Evolutionary conservation across 1,140 invertebrate species (phyloP).

Genomic region (Drosophila equinoxialis): DNA sequence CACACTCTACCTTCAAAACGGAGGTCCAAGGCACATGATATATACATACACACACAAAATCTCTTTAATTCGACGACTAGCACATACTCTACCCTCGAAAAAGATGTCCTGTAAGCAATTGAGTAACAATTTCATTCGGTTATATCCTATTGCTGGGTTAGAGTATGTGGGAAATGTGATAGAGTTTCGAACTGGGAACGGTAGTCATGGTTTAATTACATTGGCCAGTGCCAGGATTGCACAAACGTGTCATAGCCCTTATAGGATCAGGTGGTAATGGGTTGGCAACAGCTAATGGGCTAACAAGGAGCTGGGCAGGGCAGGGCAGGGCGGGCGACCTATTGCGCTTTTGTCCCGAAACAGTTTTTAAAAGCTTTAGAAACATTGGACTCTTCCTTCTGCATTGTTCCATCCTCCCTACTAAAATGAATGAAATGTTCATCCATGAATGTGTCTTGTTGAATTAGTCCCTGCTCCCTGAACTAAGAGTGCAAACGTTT

Average conservation of each 20-base stretch:
- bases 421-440: neutral
- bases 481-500: slow-evolving; percentile 20
- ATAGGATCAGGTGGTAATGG: slow-evolving; percentile 1
- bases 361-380: slow-evolving; percentile 7
- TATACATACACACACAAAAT: neutral
- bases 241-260: slow-evolving; percentile 2
- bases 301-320: neutral
- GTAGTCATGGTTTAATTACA: slow-evolving; percentile 41
- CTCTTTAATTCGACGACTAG: slow-evolving; percentile 18
- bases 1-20: neutral
- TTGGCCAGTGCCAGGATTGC: slow-evolving; percentile 32
- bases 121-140: neutral
- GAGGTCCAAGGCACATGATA: neutral
- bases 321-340: neutral
- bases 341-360: slow-evolving; percentile 9
- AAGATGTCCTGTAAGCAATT: slow-evolving; percentile 14
- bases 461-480: slow-evolving; percentile 1
- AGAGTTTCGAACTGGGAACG: slow-evolving; percentile 2
- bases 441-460: slow-evolving; percentile 11
- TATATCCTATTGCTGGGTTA: neutral
- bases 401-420: neutral
- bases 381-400: neutral
- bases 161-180: neutral
- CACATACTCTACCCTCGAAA: neutral
- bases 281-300: neutral